Evolutionary conservation across 2,888 invertebrate species (phyloP).

Genomic region (Ptychoptera albimana): DNA sequence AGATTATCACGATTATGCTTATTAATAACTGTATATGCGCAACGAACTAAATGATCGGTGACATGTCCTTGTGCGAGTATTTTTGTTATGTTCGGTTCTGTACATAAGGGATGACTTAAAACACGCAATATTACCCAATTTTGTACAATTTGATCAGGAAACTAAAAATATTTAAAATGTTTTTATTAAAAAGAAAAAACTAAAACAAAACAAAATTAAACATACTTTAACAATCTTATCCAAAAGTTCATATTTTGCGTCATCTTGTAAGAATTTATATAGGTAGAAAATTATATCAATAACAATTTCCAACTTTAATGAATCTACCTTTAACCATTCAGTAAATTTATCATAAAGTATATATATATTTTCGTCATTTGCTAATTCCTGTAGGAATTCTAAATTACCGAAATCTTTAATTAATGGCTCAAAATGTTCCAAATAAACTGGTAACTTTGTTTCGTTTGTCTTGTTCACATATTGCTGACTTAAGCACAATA

Average conservation of each 20-base stretch:
- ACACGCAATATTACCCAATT: conserved; percentile 23
- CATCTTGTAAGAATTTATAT: conserved; percentile 35
- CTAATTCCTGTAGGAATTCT: conserved; percentile 33
- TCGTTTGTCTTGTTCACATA: conserved; percentile 39
- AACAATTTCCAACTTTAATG: conserved; percentile 35
- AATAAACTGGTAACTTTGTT: conserved; percentile 30
- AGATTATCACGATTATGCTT: conserved; percentile 19
- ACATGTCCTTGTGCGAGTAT: conserved; percentile 20
- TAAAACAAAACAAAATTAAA: conserved; percentile 3
- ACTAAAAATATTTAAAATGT: conserved; percentile 13
- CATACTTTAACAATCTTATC: conserved; percentile 39
- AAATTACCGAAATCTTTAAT: conserved; percentile 39
- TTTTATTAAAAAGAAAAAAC: neutral
- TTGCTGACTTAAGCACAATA: conserved; percentile 31
- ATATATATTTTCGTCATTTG: conserved; percentile 18
- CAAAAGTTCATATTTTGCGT: conserved; percentile 38
- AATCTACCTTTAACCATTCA: conserved; percentile 34
- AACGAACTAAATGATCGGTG: conserved; percentile 17
- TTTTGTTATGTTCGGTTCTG: conserved; percentile 20
- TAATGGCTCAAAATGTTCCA: conserved; percentile 37
- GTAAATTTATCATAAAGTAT: conserved; percentile 18
- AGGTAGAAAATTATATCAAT: conserved; percentile 47
- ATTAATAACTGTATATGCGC: conserved; percentile 20
- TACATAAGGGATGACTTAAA: conserved; percentile 25
- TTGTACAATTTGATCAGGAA: conserved; percentile 18